Base-by-base conservation (phyloP, 2,797 vertebrate genomes). In the Nannoperca australis region DNA sequence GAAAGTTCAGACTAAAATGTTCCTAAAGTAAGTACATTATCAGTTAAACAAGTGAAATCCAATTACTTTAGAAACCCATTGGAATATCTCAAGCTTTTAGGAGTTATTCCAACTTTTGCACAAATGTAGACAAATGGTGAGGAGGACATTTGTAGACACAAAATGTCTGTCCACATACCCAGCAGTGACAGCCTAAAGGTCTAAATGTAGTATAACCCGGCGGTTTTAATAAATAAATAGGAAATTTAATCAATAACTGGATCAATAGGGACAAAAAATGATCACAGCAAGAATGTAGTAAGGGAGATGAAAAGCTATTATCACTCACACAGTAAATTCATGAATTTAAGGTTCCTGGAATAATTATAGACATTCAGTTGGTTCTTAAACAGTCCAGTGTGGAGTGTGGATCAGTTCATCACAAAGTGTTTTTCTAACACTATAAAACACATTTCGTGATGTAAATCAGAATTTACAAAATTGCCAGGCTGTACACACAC, bases 1-100 rank as follows among this genome's bases (percentile, higher is more conserved):
- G 34, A 53, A 22, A 72, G 42, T 53, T 77, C 15, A 74, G 49
- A 59, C 49, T 71, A 51, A 81, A 76, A 70, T 88, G 15, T 65
- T 27, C 66, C 53, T 60, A 30, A 32, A 64, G 20, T 42, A 32
- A 76, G 56, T 10, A 45, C 59, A 78, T 78, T 67, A 64, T 49
- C n/a, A 65, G 83, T 79, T 47, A 54, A 38, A 58, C 27, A 63
- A 75, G 32, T 54, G 18, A 59, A 67, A 76, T 47, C 0, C 59
- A 67, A 61, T 81, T 75, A 71, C 22, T 75, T 53, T 60, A 11
- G 47, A 63, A 80, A 77, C 17, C 40, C 34, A 36, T 7, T 64
- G 12, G 22, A 75, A 13, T 18, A 42, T 9, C 51, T 63, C 0
- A 53, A 38, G 67, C 44, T 62, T 59, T 36, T 20, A 14, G 17